Evolutionary conservation across 2,888 invertebrate genomes (phyloP), one percentile per base, ranked within the genome.

Genomic region (Busseola fusca): DNA sequence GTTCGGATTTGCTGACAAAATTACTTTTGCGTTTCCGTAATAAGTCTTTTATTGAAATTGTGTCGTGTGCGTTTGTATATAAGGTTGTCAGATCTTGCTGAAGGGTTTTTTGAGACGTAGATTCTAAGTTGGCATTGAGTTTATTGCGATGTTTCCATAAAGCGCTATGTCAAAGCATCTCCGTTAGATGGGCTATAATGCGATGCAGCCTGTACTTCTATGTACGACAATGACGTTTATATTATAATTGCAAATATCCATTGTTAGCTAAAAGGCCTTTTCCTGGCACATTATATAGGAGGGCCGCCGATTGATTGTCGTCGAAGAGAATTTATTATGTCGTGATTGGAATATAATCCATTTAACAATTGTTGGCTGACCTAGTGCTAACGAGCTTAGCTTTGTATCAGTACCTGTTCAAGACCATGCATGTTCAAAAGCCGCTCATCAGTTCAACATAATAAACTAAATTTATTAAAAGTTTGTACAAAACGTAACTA

Each of bases 81-180:
- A 80, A 66, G 65, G 75, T 40, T 18, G 56, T 52, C n/a, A 3
- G 45, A 40, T 37, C 27, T 69, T 10, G 14, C 63, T 73, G 58
- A 58, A 63, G 40, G 58, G 30, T 71, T 69, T 72, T 40, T 16
- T 37, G 14, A 58, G 56, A 30, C 73, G 76, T 52, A 74, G 27
- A 60, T 30, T 40, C 0, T 80, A 82, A 80, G 65, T 81, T 80
- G 56, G 78, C 80, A 64, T 76, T 62, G 76, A 71, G 69, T 89
- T 89, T 90, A 90, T 87, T 84, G 86, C 84, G 81, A 82, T 86
- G 87, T 87, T 89, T 86, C 86, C 88, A 88, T 90, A 91, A 87
- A 87, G 86, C 85, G 83, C 83, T 86, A 81, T 87, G 87, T 89
- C 88, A 90, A 90, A 89, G 87, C 87, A 82, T 84, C 80, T 84